Conservation (phyloP, 2,113 vertebrate genomes). For the Phrynocephalus versicolor region DNA sequence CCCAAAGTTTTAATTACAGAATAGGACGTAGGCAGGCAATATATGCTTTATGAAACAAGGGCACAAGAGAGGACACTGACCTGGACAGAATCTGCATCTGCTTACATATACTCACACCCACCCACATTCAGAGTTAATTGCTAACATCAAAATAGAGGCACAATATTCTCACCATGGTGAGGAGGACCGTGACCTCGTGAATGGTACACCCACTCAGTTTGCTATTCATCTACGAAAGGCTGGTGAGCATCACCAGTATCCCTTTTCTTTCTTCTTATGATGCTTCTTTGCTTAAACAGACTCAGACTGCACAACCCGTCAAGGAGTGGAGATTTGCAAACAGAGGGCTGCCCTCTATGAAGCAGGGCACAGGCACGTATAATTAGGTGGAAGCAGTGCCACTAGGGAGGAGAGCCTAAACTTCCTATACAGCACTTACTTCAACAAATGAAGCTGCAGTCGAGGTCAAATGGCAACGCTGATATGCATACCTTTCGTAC, state of each 20-base stretch:
- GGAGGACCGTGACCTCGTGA: neutral
- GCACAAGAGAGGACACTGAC: neutral
- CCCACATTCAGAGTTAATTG: too few relatives aligned
- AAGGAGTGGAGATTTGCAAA: neutral
- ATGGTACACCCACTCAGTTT: too few relatives aligned
- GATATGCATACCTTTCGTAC: neutral
- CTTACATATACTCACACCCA: too few relatives aligned
- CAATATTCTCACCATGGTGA: neutral
- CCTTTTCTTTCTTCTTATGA: too few relatives aligned
- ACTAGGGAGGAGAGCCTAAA: neutral
- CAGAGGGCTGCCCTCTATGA: neutral
- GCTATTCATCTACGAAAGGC: too few relatives aligned
- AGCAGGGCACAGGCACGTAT: neutral
- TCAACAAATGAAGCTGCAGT: neutral
- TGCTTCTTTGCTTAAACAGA: neutral
- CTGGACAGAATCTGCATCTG: neutral
- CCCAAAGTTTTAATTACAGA: neutral
- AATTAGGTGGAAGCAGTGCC: neutral
- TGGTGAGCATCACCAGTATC: too few relatives aligned
- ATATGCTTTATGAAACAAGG: neutral
- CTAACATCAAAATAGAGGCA: neutral
- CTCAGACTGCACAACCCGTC: neutral
- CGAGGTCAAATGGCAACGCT: neutral
- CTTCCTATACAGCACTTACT: neutral
- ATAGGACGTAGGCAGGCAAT: neutral